Conservation (phyloP, 1,140 invertebrate species). For the Papilio xuthus region DNA sequence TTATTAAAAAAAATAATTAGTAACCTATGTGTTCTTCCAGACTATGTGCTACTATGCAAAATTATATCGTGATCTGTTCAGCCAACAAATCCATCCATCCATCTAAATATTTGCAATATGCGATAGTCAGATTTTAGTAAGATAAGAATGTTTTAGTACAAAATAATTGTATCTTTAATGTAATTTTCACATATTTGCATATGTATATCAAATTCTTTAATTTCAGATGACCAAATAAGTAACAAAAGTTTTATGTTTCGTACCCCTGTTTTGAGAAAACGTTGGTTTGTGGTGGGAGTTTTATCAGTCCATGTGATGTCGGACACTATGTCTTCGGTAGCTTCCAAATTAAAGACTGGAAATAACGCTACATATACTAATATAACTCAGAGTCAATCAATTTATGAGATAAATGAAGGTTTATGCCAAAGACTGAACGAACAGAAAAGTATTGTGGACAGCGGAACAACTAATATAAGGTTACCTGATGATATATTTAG, state of each 20-base stretch:
- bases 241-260: conserved; percentile 46
- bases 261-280: conserved; percentile 65
- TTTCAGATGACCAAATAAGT: conserved; percentile 53
- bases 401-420: conserved; percentile 49
- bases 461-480: conserved; percentile 73
- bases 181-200: too few species aligned
- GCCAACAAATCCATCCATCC: too few species aligned
- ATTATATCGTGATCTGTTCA: too few species aligned
- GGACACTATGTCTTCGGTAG: conserved; percentile 19
- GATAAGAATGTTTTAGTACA: too few species aligned
- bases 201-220: conserved; percentile 27
- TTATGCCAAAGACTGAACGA: conserved; percentile 62
- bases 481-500: conserved; percentile 64
- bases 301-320: conserved; percentile 53
- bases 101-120: too few species aligned
- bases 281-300: conserved; percentile 73
- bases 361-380: conserved; percentile 38
- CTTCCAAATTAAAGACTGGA: conserved; percentile 37
- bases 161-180: too few species aligned
- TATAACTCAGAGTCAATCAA: conserved; percentile 20
- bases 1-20: not conserved
- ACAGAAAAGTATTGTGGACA: conserved; percentile 74
- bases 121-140: too few species aligned
- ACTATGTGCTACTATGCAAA: too few species aligned
- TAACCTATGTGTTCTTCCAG: too few species aligned